phyloP scores from a whole-genome alignment of 2,888 invertebrate species.

The Mesorhabditis belari region DNA sequence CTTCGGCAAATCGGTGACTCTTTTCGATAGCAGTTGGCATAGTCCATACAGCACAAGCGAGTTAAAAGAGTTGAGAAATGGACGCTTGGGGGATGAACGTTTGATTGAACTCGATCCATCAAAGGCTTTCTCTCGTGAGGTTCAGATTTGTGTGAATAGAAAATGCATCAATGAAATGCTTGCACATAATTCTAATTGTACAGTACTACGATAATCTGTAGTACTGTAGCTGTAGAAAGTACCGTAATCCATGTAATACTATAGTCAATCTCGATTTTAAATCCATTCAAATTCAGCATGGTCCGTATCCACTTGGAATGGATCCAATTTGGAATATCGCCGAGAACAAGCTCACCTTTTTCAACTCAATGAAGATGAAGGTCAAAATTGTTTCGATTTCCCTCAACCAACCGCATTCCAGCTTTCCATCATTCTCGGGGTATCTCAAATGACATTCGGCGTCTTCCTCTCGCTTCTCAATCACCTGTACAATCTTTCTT shows the following conservation, averaged over 20 bases:
- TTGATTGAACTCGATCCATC: too few relatives aligned
- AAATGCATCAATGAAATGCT: too few relatives aligned
- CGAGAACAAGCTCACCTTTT: slow-evolving; percentile 51
- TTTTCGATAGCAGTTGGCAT: slow-evolving; percentile 57
- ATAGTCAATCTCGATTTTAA: too few relatives aligned
- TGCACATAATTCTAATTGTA: too few relatives aligned
- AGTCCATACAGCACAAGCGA: slow-evolving; percentile 38
- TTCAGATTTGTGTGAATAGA: too few relatives aligned
- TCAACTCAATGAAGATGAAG: slow-evolving; percentile 54
- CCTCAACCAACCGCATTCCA: slow-evolving; percentile 23
- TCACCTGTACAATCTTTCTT: slow-evolving; percentile 30
- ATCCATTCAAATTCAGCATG: slow-evolving; percentile 26
- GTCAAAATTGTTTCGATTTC: not conserved
- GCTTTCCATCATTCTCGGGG: slow-evolving; percentile 49
- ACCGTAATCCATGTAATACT: too few relatives aligned
- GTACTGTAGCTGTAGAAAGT: too few relatives aligned
- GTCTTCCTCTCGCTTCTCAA: slow-evolving; percentile 47
- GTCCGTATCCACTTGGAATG: slow-evolving; percentile 57
- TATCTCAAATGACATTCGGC: slow-evolving; percentile 52
- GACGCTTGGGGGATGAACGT: too few relatives aligned
- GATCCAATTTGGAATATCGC: slow-evolving; percentile 56
- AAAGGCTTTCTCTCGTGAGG: too few relatives aligned
- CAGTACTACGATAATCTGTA: too few relatives aligned
- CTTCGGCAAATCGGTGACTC: slow-evolving; percentile 55
- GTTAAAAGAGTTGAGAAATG: too few relatives aligned